A percentile compares a stretch with the other conserved stretches of the same genome.
These are phyloP conservation scores for Corythornis vintsioides DNA, from an alignment of 2,113 vertebrate species.

Conservation along the genomic window DNA sequence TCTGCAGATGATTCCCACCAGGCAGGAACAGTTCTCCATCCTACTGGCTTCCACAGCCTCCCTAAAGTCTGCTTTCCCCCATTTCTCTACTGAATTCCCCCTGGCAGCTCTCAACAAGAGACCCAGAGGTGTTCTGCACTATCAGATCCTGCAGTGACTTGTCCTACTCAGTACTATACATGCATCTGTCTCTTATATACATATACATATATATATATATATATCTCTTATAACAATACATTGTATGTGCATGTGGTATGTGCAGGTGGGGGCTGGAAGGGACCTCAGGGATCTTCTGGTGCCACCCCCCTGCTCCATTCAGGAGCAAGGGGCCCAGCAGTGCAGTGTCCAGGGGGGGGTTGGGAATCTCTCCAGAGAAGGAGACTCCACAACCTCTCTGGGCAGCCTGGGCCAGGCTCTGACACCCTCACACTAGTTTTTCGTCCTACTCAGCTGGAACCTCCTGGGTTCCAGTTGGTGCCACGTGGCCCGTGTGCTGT, in stretches of 20 bases:
- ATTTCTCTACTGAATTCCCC: background rate
- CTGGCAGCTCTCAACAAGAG: background rate
- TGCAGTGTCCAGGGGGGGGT: background rate
- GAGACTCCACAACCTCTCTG: no score
- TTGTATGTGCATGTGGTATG: rapidly evolving
- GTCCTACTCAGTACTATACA: background rate
- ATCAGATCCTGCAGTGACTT: background rate
- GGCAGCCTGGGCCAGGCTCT: no score
- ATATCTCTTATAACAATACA: background rate
- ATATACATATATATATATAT: no score
- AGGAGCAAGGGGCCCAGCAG: background rate
- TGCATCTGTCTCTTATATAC: background rate
- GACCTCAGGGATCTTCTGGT: no score
- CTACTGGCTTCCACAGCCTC: background rate
- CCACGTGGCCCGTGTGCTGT: no score
- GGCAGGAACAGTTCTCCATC: background rate
- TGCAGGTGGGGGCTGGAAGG: background rate
- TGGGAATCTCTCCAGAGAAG: no score
- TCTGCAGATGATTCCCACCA: background rate
- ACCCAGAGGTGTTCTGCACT: background rate
- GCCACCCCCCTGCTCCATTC: background rate
- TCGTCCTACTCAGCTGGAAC: no score
- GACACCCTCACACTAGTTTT: no score
- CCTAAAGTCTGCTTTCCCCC: background rate
- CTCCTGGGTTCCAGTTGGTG: no score